A percentile compares a stretch with the other conserved stretches of the same genome.
Evolutionary conservation across 1,140 invertebrate species (phyloP).

Genomic region (Hirudo medicinalis): DNA sequence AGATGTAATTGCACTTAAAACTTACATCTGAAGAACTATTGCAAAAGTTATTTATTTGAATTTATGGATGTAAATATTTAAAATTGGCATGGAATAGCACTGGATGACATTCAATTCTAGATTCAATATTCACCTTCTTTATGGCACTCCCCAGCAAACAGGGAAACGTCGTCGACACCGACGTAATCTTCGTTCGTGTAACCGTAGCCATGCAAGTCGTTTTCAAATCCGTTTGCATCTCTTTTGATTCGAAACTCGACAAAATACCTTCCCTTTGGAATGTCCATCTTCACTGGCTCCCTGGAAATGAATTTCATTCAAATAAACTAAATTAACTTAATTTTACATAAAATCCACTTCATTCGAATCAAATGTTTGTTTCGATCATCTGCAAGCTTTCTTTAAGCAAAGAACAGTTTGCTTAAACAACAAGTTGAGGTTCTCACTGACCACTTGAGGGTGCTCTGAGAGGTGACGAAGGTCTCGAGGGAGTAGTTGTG

Average conservation of each 20-base stretch:
- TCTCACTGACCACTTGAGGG: no score
- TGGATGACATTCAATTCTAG: not conserved
- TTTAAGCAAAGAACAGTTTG: no score
- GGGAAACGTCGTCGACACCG: not conserved
- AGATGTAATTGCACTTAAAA: no score
- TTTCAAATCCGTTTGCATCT: not conserved
- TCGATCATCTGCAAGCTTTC: no score
- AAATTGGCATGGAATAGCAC: no score
- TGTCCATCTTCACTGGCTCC: not conserved
- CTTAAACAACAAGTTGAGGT: no score
- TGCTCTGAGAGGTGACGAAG: no score
- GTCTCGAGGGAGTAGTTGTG: no score
- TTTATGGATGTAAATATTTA: not conserved
- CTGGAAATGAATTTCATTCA: not conserved
- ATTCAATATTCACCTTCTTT: not conserved
- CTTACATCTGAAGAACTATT: no score
- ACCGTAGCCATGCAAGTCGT: not conserved
- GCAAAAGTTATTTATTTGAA: not conserved
- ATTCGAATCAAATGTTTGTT: no score
- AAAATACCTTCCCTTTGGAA: not conserved
- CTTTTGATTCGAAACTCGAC: not conserved
- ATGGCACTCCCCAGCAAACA: not conserved
- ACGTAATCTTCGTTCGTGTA: not conserved
- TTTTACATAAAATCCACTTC: no score
- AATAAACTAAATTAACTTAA: no score